Percentiles rank a stretch among this genome's conserved stretches.
phyloP scores from a whole-genome alignment of 2,113 vertebrate species.

The Ancistrus triradiatus region DNA sequence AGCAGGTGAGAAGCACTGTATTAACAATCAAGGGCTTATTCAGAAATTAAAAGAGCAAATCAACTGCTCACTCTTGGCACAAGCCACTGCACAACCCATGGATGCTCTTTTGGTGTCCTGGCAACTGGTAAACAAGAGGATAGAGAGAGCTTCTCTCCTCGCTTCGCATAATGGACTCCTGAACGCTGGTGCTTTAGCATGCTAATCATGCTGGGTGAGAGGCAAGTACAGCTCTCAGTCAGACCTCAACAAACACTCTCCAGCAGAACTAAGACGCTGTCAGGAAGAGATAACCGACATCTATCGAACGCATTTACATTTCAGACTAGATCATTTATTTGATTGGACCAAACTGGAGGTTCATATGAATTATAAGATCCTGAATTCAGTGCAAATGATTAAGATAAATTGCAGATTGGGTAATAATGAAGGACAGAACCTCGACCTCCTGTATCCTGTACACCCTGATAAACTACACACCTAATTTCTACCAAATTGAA shows the following conservation, averaged over 20 bases:
- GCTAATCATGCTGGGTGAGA: constrained; percentile 57
- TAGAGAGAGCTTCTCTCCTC: constrained; percentile 57
- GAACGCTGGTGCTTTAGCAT: constrained; percentile 61
- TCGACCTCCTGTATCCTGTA: no score
- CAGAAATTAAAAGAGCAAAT: constrained; percentile 44
- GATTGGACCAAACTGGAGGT: no score
- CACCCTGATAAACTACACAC: no score
- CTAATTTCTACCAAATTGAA: no score
- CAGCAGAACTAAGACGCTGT: constrained; percentile 14
- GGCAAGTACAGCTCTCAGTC: neutral
- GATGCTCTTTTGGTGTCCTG: constrained; percentile 52
- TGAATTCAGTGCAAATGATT: no score
- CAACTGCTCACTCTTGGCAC: constrained; percentile 53
- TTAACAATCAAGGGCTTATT: constrained; percentile 37
- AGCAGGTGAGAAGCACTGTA: constrained; percentile 39
- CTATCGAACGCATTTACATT: no score
- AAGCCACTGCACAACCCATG: constrained; percentile 35
- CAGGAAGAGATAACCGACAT: constrained; percentile 26
- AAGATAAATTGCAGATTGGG: no score
- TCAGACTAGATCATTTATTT: no score
- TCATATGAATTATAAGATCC: no score
- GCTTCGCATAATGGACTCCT: constrained; percentile 54
- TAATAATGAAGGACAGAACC: no score
- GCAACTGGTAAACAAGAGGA: constrained; percentile 44
- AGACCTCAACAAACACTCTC: constrained; percentile 27